These are phyloP conservation scores for Melieria omissa DNA, from an alignment of 2,888 invertebrate species.

Conservation along the genomic window DNA sequence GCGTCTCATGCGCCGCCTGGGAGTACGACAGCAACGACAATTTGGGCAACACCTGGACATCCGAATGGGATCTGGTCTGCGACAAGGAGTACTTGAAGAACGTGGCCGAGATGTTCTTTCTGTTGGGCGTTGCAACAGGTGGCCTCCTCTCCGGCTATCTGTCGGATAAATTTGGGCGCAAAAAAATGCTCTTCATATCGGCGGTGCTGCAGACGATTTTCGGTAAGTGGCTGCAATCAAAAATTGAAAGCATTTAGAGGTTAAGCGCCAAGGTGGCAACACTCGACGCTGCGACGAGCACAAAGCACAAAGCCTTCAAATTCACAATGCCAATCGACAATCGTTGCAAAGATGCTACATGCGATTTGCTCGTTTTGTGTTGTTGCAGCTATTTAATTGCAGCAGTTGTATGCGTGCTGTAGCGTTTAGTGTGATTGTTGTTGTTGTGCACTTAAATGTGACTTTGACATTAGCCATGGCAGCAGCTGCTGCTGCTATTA, in stretches of 20 bases:
- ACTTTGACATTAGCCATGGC: constrained; percentile 18
- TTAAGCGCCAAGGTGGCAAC: too few species aligned
- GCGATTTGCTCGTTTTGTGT: not conserved
- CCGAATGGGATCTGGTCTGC: constrained; percentile 83
- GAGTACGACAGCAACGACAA: constrained; percentile 70
- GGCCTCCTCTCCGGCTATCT: constrained; percentile 83
- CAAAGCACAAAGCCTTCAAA: not conserved
- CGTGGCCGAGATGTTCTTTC: constrained; percentile 81
- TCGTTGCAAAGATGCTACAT: not conserved
- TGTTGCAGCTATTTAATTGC: not conserved
- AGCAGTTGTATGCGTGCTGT: not conserved
- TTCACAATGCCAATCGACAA: not conserved
- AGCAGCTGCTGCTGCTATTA: not conserved
- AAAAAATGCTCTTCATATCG: constrained; percentile 78
- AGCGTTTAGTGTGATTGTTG: too few species aligned
- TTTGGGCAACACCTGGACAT: constrained; percentile 76
- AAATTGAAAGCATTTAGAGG: constrained; percentile 7
- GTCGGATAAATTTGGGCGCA: constrained; percentile 84
- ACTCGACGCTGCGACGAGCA: too few species aligned
- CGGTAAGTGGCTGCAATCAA: constrained; percentile 65
- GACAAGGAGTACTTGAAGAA: constrained; percentile 76
- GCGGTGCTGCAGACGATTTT: constrained; percentile 76
- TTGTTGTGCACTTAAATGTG: constrained; percentile 14
- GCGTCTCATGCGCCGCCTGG: constrained; percentile 72
- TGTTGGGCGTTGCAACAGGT: constrained; percentile 81